Base-by-base conservation (phyloP, 2,888 invertebrate genomes). In the Pachymerium ferrugineum region DNA sequence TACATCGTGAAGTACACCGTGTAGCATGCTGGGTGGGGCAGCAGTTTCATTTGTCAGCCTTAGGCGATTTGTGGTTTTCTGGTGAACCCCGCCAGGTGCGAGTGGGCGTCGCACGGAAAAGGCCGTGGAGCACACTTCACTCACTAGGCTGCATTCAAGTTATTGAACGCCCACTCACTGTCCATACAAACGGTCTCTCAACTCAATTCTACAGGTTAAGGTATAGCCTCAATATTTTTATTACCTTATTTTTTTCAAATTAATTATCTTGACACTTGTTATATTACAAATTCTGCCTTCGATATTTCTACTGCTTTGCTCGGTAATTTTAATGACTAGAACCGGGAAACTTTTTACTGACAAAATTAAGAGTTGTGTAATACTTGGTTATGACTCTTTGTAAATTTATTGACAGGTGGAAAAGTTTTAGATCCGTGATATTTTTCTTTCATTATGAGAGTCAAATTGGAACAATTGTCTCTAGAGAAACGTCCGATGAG, bases 1-100 rank as follows among this genome's bases (percentile, higher is more conserved):
- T 62, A 62, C 62, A 62, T 62, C 28, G 28, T 28, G 25, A 62
- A 12, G 62, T 62, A n/a, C 62, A 62, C 62, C 14, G 62, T 25
- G 62, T n/a, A 62, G 62, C 62, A 62, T 62, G 62, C 62, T 62
- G 62, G 62, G 62, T 62, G 62, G 62, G 62, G 62, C 38, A n/a
- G 6, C 62, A 28, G 28, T 28, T 62, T 62, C 62, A 62, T 62
- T 62, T 62, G 28, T 62, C 62, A 62, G 62, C 62, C 62, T 3
- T 28, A 28, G 62, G 62, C 62, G 22, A 62, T 28, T 62, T 62
- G 62, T 25, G 62, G 62, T 62, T 62, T n/a, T 62, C 62, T 62
- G 62, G 62, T 62, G 62, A 62, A 62, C 62, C 62, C 62, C 62
- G 62, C 62, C 62, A 62, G 62, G 62, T 62, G 62, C 62, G 62